These are phyloP conservation scores for Polypterus bichir DNA, from an alignment of 2,113 vertebrate genomes.

Conservation along the genomic window DNA sequence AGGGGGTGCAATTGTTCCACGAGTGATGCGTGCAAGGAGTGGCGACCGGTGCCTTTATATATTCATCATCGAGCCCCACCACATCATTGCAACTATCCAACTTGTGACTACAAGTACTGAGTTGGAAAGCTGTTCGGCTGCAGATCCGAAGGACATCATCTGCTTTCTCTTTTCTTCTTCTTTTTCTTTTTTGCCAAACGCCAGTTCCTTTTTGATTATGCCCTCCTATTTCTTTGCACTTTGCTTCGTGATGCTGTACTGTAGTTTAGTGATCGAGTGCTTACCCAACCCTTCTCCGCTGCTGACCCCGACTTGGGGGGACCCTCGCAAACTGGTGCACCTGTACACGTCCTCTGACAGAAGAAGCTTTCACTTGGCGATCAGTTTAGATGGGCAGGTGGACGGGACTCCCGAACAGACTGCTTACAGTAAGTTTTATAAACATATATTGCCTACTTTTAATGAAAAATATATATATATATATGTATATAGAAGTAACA, in stretches of 20 bases:
- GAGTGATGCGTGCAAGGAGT: constrained; percentile 1
- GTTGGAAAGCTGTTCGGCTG: no score
- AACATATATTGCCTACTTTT: no score
- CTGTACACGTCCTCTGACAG: constrained; percentile 48
- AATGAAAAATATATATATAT: no score
- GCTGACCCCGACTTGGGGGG: constrained; percentile 64
- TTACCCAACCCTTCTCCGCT: constrained; percentile 47
- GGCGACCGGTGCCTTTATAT: neutral
- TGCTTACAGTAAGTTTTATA: constrained; percentile 59
- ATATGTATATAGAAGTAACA: no score
- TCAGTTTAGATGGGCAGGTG: constrained; percentile 41
- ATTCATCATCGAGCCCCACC: neutral
- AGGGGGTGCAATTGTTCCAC: neutral
- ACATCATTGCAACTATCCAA: no score
- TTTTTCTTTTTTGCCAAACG: no score
- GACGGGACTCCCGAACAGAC: constrained; percentile 43
- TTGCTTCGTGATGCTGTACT: constrained; percentile 28
- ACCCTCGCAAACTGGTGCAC: constrained; percentile 54
- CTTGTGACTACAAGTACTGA: no score
- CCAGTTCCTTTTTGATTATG: constrained; percentile 31
- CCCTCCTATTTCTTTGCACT: constrained; percentile 32
- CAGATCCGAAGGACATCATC: no score
- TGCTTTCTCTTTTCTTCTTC: no score
- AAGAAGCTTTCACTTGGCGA: constrained; percentile 80
- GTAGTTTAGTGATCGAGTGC: constrained; percentile 11